phyloP scores from a whole-genome alignment of 1,140 invertebrate genomes.

The Zeugodacus cucurbitae region DNA sequence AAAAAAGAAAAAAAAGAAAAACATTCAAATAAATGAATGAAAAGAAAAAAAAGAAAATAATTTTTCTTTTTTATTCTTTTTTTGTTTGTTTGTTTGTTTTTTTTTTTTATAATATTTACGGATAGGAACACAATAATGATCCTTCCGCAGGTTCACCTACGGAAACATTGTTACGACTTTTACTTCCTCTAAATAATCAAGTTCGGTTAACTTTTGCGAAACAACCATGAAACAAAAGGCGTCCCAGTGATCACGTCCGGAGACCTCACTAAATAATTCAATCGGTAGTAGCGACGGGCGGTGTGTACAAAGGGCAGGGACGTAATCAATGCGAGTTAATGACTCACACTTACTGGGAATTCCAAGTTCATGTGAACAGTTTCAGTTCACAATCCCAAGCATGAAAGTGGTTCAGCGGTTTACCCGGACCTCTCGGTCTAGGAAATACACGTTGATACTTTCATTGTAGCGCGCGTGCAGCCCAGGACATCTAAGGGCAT shows the following conservation, averaged over 20 bases:
- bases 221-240: conserved; percentile 43
- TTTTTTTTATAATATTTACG: background rate
- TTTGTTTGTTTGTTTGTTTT: no score
- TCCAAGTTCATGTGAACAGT: no score
- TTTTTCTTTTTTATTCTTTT: no score
- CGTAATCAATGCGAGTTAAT: conserved; percentile 86
- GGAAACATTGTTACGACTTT: conserved; percentile 46
- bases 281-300: conserved; percentile 92
- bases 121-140: conserved; percentile 45
- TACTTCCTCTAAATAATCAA: conserved; percentile 46
- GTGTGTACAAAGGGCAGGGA: conserved; percentile 87
- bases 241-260: conserved; percentile 46
- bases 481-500: conserved; percentile 47
- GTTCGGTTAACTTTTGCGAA: conserved; percentile 46
- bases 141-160: conserved; percentile 45
- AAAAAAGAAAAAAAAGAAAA: no score
- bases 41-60: no score
- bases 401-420: conserved; percentile 82
- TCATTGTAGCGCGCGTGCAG: conserved; percentile 48
- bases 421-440: conserved; percentile 76
- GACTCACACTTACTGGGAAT: no score
- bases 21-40: no score
- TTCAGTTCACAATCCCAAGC: conserved; percentile 85
- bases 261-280: conserved; percentile 69
- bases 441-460: conserved; percentile 68